These are phyloP conservation scores for Oenanthe melanoleuca DNA, from an alignment of 2,113 vertebrate genomes.

Conservation along the genomic window DNA sequence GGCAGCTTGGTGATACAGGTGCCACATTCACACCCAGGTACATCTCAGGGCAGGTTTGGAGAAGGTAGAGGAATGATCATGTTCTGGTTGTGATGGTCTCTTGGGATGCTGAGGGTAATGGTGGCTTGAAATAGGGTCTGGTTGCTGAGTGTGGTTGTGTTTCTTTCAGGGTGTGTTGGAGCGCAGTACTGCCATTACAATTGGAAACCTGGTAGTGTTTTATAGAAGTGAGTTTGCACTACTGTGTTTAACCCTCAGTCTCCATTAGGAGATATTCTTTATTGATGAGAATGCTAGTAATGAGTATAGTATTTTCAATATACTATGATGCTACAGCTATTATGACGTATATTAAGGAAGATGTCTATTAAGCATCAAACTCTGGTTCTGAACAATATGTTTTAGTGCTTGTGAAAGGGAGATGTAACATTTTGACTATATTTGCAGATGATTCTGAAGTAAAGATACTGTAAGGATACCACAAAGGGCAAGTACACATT, in stretches of 20 bases:
- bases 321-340: not conserved
- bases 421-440: not conserved
- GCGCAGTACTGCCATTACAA: not conserved
- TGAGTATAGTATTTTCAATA: not conserved
- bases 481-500: not conserved
- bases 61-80: not conserved
- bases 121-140: not conserved
- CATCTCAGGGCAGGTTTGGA: not conserved
- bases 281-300: not conserved
- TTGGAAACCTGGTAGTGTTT: not conserved
- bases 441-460: not conserved
- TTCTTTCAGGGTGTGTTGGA: not conserved
- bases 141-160: not conserved
- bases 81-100: fast-evolving
- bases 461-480: not conserved
- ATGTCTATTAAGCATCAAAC: not conserved
- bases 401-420: not conserved
- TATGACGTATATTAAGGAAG: not conserved
- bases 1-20: not conserved
- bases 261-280: not conserved
- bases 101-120: not conserved
- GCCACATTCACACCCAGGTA: fast-evolving
- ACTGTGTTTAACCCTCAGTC: not conserved
- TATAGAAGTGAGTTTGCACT: not conserved
- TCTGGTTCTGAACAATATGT: not conserved